A percentile compares a stretch with the other conserved stretches of the same genome.
phyloP scores from a whole-genome alignment of 2,888 invertebrate species.

The Cryptosula pallasiana region DNA sequence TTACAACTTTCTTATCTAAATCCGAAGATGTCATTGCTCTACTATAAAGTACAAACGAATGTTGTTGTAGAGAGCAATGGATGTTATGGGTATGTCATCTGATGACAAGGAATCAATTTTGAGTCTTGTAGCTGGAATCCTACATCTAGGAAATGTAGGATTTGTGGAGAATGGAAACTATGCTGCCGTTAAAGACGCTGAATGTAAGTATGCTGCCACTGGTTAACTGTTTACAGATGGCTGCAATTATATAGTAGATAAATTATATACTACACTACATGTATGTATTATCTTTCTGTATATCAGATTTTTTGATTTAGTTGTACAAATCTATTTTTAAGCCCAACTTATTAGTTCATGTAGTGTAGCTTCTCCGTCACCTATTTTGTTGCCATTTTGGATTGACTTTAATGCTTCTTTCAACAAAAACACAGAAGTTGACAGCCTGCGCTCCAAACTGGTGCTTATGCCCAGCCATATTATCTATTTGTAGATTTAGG shows the following conservation, averaged over 20 bases:
- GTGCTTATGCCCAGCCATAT: too few relatives aligned
- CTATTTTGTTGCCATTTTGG: too few relatives aligned
- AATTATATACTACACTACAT: background rate
- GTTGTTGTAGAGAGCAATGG: slow-evolving; percentile 60
- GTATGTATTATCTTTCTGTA: background rate
- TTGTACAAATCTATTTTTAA: too few relatives aligned
- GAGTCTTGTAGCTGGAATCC: slow-evolving; percentile 60
- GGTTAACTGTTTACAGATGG: background rate
- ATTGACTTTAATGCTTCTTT: too few relatives aligned
- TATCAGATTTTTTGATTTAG: too few relatives aligned
- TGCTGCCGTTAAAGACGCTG: slow-evolving; percentile 59
- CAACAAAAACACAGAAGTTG: too few relatives aligned
- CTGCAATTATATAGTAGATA: background rate
- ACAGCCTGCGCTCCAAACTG: too few relatives aligned
- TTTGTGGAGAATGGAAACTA: slow-evolving; percentile 60
- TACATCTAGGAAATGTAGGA: slow-evolving; percentile 63
- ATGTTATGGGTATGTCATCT: slow-evolving; percentile 61
- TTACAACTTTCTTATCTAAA: too few relatives aligned
- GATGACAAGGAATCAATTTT: slow-evolving; percentile 59
- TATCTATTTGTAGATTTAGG: slow-evolving; percentile 62
- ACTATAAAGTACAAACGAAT: too few relatives aligned
- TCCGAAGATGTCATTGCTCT: too few relatives aligned
- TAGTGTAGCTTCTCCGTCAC: too few relatives aligned
- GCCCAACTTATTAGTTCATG: too few relatives aligned
- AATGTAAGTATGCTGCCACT: slow-evolving; percentile 55